A percentile compares a stretch with the other conserved stretches of the same genome.
Evolutionary conservation across 1,140 invertebrate species (phyloP).

Genomic region (Listronotus oregonensis): DNA sequence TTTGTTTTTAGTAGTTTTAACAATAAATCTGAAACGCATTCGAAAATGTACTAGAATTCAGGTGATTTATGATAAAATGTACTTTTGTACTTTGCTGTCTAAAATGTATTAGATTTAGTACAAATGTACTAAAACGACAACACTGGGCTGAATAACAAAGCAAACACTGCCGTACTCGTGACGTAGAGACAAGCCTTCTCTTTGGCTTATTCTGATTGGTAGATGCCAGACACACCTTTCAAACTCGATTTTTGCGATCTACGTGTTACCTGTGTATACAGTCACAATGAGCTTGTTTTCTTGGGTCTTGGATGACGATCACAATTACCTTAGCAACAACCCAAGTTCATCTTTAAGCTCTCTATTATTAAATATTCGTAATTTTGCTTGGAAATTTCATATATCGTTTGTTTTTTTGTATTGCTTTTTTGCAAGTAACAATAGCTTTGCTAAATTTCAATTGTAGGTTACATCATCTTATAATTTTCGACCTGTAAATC

Average conservation of each 20-base stretch:
- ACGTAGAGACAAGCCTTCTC: constrained; percentile 38
- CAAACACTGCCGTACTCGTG: constrained; percentile 32
- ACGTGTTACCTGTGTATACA: constrained; percentile 16
- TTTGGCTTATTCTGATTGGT: constrained; percentile 24
- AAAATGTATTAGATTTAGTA: too few species aligned
- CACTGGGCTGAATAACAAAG: constrained; percentile 33
- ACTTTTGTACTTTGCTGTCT: too few species aligned
- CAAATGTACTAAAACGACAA: too few species aligned
- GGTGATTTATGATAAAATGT: too few species aligned
- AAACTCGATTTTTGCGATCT: constrained; percentile 7
- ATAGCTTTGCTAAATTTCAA: too few species aligned
- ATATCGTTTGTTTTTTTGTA: too few species aligned
- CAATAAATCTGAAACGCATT: too few species aligned
- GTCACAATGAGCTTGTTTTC: constrained; percentile 3
- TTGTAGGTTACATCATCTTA: too few species aligned
- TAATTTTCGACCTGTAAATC: too few species aligned
- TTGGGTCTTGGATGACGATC: constrained; percentile 11
- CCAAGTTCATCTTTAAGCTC: background rate
- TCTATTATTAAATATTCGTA: background rate
- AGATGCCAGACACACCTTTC: constrained; percentile 29
- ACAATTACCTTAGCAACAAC: constrained; percentile 22
- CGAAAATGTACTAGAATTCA: too few species aligned
- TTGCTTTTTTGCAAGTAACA: too few species aligned
- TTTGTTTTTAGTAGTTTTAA: too few species aligned
- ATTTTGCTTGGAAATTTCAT: constrained; percentile 1